Base-by-base conservation (phyloP, 2,888 invertebrate genomes). In the Hololepta plana region DNA sequence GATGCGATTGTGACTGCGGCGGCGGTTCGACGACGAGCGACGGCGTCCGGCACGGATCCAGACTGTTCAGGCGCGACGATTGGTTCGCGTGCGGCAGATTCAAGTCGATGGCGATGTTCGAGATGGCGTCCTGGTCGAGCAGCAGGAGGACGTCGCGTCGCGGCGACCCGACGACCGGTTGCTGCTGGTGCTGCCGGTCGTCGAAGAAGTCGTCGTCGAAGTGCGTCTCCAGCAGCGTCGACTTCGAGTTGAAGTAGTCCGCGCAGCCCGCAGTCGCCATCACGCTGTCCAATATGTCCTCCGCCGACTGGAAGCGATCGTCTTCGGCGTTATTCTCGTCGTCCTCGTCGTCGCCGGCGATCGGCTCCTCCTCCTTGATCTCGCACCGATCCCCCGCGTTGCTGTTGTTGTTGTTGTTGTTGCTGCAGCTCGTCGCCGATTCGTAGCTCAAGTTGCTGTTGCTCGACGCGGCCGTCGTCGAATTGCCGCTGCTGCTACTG, bases 271-370 rank as follows among this genome's bases (percentile, higher is more conserved):
- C 53, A 23, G 46, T 47, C n/a, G 46, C 41, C 24, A 54, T 37
- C 2, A 54, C 52, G 28, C 48, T 45, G 28, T 59, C 58, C 9
- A 58, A 33, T 30, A 64, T 51, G 34, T 64, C 63, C 42, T 66
- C 65, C 2, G 62, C 64, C 0, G 64, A 64, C 40, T 62, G 63
- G 31, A 61, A 65, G 12, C n/a, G n/a, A 29, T 55, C 51, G 20
- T 50, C 51, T 14, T 46, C 49, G 27, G 40, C 42, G n/a, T 35
- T 32, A 6, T 30, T 27, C 4, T 31, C 27, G 19, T 32, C 32
- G 6, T 32, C 32, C 22, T 29, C 30, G 9, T 28, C 15, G 3
- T 29, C 19, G 5, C 23, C 19, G 4, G n/a, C n/a, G n/a, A n/a
- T n/a, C n/a, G n/a, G n/a, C n/a, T 26, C 51, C 33, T 48, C 44